Base-by-base conservation (phyloP, 2,797 vertebrate genomes). In the Chromobotia macracanthus region DNA sequence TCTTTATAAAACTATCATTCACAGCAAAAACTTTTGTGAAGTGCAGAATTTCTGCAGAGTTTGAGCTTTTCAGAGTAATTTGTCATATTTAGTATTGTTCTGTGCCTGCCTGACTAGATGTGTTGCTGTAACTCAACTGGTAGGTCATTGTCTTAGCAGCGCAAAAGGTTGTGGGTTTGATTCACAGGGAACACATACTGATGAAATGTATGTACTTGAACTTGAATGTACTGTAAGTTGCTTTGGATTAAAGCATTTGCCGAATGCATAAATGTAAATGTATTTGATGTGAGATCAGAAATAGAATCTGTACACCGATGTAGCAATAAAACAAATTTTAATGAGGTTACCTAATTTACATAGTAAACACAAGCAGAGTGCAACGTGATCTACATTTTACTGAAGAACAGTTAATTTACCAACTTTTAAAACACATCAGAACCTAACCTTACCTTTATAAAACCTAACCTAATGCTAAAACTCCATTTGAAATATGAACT, bases 381-480 rank as follows among this genome's bases (percentile, higher is more conserved):
- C n/a, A n/a, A n/a, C n/a, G n/a, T n/a, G n/a, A n/a, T 67, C 63
- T 41, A 79, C 56, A 72, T 72, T 65, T 55, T 50, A 35, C 19
- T 55, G 63, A 56, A 75, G 61, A 31, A 55, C 73, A 66, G 31
- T 44, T 72, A 79, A 66, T n/a, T n/a, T n/a, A n/a, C 69, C 70
- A 9, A 73, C 31, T 44, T 50, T 48, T 53, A 53, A n/a, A 53
- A 44, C 16, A 44, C 16, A n/a, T n/a, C n/a, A n/a, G n/a, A n/a
- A n/a, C n/a, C n/a, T n/a, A n/a, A n/a, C n/a, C n/a, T n/a, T n/a
- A n/a, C n/a, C n/a, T n/a, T n/a, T 44, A 44, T 65, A 16, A 63
- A 31, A 35, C 25, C 5, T 10, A 35, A 35, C 15, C 11, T 15
- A 64, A 64, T n/a, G n/a, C n/a, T n/a, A n/a, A 31, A 67, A 19